Conservation (phyloP, 53 echinoderm and acorn worm genomes). For the Glandiceps talaboti region DNA sequence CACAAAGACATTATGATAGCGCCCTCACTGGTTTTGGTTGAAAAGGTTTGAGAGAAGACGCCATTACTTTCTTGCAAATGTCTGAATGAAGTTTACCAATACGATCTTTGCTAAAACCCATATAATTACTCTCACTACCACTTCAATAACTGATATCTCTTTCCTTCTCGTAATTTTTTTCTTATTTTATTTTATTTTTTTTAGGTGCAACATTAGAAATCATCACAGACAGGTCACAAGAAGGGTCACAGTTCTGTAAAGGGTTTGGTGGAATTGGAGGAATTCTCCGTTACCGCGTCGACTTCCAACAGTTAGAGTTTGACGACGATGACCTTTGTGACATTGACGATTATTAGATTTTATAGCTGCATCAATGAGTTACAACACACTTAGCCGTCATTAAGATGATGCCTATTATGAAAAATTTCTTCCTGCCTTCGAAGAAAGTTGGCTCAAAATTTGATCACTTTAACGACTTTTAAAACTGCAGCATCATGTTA, state of each 20-base stretch:
- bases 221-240: constrained; percentile 99
- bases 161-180: too few relatives aligned
- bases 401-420: background rate
- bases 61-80: too few relatives aligned
- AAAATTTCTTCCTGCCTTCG: background rate
- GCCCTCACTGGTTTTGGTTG: too few relatives aligned
- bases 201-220: constrained; percentile 95
- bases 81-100: too few relatives aligned
- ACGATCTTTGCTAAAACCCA: too few relatives aligned
- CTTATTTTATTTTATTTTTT: constrained; percentile 1
- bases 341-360: constrained; percentile 62
- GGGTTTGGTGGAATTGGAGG: constrained; percentile 99
- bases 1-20: too few relatives aligned
- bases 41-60: too few relatives aligned
- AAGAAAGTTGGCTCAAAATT: too few relatives aligned
- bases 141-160: too few relatives aligned
- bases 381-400: background rate
- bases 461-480: too few relatives aligned
- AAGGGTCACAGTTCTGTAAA: constrained; percentile 98
- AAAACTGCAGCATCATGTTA: too few relatives aligned
- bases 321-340: constrained; percentile 54
- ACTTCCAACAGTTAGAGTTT: constrained; percentile 85
- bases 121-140: too few relatives aligned
- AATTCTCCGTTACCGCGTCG: constrained; percentile 94
- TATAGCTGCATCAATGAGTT: background rate